A percentile compares a stretch with the other conserved stretches of the same genome.
phyloP scores from a whole-genome alignment of 2,113 vertebrate species.

The Neomonachus schauinslandi region DNA sequence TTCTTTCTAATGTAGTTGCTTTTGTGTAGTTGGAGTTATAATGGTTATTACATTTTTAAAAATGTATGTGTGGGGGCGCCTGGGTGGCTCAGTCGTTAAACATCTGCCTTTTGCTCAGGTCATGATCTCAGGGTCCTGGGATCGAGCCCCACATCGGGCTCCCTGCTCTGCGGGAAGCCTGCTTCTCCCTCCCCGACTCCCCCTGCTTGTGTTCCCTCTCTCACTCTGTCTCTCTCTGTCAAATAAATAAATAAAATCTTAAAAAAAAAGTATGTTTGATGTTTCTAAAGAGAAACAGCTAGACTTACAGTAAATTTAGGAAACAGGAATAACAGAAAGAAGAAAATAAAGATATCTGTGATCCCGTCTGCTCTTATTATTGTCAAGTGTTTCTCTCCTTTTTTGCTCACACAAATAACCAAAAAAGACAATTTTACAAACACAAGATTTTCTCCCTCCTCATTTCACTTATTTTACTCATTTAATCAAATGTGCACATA shows the following conservation, averaged over 20 bases:
- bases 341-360: neutral
- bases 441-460: neutral
- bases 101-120: too few species aligned
- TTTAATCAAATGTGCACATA: neutral
- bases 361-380: neutral
- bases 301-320: conserved; percentile 24
- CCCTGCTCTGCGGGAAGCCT: too few species aligned
- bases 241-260: too few species aligned
- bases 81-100: too few species aligned
- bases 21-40: neutral
- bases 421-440: neutral
- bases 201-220: too few species aligned
- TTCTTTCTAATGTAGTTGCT: neutral
- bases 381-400: neutral
- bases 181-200: too few species aligned
- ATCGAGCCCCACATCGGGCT: too few species aligned
- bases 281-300: neutral
- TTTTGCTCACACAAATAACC: neutral
- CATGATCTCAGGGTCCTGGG: too few species aligned
- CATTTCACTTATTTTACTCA: neutral
- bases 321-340: neutral
- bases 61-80: neutral
- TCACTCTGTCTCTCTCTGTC: too few species aligned
- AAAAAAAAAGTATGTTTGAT: neutral
- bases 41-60: neutral